Evolutionary conservation across 2,113 vertebrate genomes (phyloP), one percentile per base, ranked within the genome.

Genomic region (Pangasianodon hypophthalmus): DNA sequence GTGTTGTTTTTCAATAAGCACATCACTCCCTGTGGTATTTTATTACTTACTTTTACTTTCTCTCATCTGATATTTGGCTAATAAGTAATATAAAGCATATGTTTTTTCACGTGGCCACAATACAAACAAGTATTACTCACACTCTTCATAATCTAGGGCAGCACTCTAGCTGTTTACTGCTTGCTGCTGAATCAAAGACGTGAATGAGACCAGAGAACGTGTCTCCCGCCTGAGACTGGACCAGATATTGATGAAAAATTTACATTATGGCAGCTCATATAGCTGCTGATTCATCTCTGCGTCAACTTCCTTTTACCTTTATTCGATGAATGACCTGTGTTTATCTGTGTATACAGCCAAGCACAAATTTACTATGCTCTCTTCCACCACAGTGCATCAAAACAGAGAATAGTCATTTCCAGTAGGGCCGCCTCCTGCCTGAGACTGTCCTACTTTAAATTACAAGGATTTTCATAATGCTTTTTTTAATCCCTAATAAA

Each of bases 381-480:
- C 69, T 60, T 82, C 18, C 26, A 54, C 37, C 90, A 85, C 73
- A 88, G 84, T 88, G 91, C 90, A 71, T 85, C 71, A 64, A 93
- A 93, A 91, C 91, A 64, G 73, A 62, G 26, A 87, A 62, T 58
- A 89, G 88, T 75, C 44, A 26, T 84, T 77, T 93, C 91, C 88
- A 90, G 88, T 89, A 85, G 85, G 86, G 92, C 82, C 83, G 93
- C 94, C 95, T 89, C 93, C 93, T 94, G 95, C 92, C 90, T 91
- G 89, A 87, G 91, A 92, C 88, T 94, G 94, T 87, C 94, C 94
- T 93, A 95, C 94, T 95, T 95, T 93, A 79, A 91, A 83, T 83
- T 58, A 83, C 81, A 58, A 37, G 52, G n/a, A 41, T 32, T 83
- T 54, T 82, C 50, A 54, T 82, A 82, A 80, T n/a, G 77, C 46